These are phyloP conservation scores for Leptopilina boulardi DNA, from an alignment of 1,140 invertebrate genomes.

Conservation along the genomic window DNA sequence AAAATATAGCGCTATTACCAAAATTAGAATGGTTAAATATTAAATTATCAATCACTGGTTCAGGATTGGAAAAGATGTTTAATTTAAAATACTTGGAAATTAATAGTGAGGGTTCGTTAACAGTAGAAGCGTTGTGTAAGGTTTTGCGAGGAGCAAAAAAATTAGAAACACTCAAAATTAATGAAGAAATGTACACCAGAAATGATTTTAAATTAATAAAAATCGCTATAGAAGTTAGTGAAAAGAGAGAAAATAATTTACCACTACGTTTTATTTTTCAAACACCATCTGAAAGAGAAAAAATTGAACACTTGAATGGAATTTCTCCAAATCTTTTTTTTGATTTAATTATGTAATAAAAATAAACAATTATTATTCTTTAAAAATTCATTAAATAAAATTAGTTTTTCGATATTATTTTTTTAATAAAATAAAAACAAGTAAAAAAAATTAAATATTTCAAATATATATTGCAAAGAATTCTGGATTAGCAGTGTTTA, in stretches of 20 bases:
- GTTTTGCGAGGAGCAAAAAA: background rate
- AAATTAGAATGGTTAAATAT: constrained; percentile 25
- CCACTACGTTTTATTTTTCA: constrained; percentile 4
- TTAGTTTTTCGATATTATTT: too few species aligned
- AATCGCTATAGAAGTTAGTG: background rate
- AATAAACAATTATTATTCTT: constrained; percentile 2
- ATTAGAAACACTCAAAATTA: constrained; percentile 16
- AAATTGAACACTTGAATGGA: background rate
- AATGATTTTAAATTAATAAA: constrained; percentile 10
- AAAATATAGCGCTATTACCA: background rate
- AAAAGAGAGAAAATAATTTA: background rate
- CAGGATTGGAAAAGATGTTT: background rate
- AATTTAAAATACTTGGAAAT: constrained; percentile 15
- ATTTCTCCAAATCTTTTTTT: background rate
- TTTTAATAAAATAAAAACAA: too few species aligned
- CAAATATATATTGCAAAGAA: too few species aligned
- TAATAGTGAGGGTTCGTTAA: background rate
- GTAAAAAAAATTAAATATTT: too few species aligned
- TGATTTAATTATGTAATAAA: background rate
- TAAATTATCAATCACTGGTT: background rate
- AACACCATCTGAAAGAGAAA: background rate
- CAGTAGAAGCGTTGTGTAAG: background rate
- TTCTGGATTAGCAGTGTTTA: too few species aligned
- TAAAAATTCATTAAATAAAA: too few species aligned
- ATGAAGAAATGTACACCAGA: background rate